phyloP scores from a whole-genome alignment of 2,888 invertebrate genomes.

The Folsomia manolachei region DNA sequence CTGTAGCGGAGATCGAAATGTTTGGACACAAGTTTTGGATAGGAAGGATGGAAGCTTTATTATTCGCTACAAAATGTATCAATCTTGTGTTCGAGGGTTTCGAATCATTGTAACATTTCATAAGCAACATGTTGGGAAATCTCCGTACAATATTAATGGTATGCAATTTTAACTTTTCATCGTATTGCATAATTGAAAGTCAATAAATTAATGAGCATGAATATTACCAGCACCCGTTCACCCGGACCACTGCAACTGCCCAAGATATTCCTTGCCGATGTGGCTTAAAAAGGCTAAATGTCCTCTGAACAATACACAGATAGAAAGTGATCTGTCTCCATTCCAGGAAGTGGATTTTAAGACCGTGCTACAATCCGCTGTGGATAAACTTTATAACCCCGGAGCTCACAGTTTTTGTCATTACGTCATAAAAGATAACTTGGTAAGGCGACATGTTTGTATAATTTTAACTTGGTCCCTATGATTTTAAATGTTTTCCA shows the following conservation, averaged over 20 bases:
- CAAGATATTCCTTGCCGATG: constrained; percentile 61
- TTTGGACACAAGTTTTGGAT: constrained; percentile 66
- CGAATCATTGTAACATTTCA: constrained; percentile 67
- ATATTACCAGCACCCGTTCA: constrained; percentile 67
- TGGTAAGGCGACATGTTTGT: neutral
- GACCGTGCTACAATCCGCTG: constrained; percentile 62
- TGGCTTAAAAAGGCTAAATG: constrained; percentile 69
- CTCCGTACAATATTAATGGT: constrained; percentile 67
- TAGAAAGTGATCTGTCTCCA: constrained; percentile 66
- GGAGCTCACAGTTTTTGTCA: constrained; percentile 84
- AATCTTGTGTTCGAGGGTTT: constrained; percentile 68
- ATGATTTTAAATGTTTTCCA: constrained; percentile 48
- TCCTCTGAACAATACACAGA: constrained; percentile 63
- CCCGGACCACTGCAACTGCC: constrained; percentile 83
- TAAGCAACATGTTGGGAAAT: constrained; percentile 62
- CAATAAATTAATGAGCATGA: too few relatives aligned
- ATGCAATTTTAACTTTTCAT: too few relatives aligned
- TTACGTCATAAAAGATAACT: constrained; percentile 77
- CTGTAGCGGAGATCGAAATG: constrained; percentile 44
- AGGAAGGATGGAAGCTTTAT: constrained; percentile 80
- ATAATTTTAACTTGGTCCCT: neutral
- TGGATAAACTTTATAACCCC: constrained; percentile 71
- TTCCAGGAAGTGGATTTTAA: constrained; percentile 72
- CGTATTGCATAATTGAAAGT: too few relatives aligned
- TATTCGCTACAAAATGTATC: constrained; percentile 75